These are phyloP conservation scores for Yponomeuta sedellus DNA, from an alignment of 2,888 invertebrate species.

Conservation along the genomic window DNA sequence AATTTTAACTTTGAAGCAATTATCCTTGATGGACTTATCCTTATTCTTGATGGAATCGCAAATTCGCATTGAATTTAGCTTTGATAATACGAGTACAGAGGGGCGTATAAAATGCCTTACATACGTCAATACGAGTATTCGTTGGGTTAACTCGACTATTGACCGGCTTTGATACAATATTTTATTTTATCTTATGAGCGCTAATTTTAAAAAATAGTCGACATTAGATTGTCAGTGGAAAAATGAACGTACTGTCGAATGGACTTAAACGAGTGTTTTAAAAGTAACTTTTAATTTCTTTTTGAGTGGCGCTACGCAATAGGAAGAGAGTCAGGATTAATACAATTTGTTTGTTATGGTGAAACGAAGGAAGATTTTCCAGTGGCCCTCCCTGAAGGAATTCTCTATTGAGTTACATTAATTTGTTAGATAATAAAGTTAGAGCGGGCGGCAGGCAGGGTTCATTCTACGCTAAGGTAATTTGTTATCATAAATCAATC, in stretches of 20 bases:
- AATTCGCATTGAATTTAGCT: too few species aligned
- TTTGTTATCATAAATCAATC: constrained; percentile 36
- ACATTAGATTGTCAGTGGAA: neutral
- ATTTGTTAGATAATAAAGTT: constrained; percentile 31
- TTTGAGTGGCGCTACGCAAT: neutral
- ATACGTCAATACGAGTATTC: too few species aligned
- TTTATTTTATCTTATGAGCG: too few species aligned
- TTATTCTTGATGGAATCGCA: too few species aligned
- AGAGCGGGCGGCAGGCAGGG: constrained; percentile 17
- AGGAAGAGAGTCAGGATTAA: constrained; percentile 28
- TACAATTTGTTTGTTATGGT: neutral
- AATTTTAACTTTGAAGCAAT: too few species aligned
- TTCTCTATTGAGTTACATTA: constrained; percentile 21
- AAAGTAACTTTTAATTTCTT: neutral
- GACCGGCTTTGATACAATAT: too few species aligned
- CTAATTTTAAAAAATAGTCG: too few species aligned
- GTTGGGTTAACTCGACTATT: too few species aligned
- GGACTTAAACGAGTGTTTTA: neutral
- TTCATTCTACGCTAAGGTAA: constrained; percentile 26
- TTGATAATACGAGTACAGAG: too few species aligned
- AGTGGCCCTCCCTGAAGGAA: neutral
- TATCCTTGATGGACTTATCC: too few species aligned
- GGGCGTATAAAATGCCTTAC: too few species aligned
- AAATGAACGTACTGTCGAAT: neutral
- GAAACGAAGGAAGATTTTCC: constrained; percentile 2